Conservation (phyloP, 2,113 vertebrate species). For the Silurus meridionalis region DNA sequence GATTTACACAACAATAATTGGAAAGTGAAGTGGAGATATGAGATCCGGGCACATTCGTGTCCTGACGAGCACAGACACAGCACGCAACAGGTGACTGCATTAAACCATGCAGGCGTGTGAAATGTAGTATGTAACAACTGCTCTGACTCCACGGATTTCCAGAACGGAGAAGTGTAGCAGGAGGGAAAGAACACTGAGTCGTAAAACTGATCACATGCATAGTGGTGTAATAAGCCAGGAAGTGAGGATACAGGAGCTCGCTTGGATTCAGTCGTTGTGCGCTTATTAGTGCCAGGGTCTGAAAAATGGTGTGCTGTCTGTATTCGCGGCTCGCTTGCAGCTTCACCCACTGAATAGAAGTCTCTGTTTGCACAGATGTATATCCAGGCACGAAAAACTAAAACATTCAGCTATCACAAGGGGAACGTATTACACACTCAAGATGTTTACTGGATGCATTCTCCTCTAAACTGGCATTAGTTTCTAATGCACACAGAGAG, state of each 20-base stretch:
- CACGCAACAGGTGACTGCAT: slow-evolving; percentile 59
- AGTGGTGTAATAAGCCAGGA: neutral
- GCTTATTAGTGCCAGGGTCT: slow-evolving; percentile 19
- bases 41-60: slow-evolving; percentile 51
- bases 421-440: slow-evolving; percentile 38
- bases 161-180: slow-evolving; percentile 6
- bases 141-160: slow-evolving; percentile 33
- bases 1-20: slow-evolving; percentile 35
- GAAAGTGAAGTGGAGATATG: slow-evolving; percentile 14
- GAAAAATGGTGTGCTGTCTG: slow-evolving; percentile 4
- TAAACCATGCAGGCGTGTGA: slow-evolving; percentile 56
- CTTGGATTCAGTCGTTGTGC: neutral
- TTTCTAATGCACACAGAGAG: neutral
- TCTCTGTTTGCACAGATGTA: slow-evolving; percentile 58
- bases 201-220: neutral
- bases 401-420: slow-evolving; percentile 52
- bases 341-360: slow-evolving; percentile 61
- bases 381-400: slow-evolving; percentile 46
- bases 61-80: slow-evolving; percentile 49
- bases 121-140: slow-evolving; percentile 43
- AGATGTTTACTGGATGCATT: neutral
- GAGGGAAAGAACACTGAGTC: neutral
- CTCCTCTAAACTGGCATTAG: neutral
- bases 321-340: slow-evolving; percentile 46
- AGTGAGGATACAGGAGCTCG: neutral